phyloP scores from a whole-genome alignment of 2,113 vertebrate species.

The Stegastes partitus region DNA sequence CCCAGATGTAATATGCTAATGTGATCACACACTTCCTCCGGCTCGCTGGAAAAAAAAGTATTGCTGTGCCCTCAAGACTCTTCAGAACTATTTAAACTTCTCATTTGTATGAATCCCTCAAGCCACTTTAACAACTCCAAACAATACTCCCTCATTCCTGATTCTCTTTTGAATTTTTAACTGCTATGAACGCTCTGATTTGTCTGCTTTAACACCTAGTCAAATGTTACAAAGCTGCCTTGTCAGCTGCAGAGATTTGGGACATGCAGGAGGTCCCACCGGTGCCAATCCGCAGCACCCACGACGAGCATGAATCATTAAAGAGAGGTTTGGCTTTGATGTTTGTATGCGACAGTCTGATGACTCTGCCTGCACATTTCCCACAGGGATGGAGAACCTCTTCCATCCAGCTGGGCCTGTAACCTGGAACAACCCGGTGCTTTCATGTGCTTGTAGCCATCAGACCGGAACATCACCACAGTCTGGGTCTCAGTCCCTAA shows the following conservation, averaged over 20 bases:
- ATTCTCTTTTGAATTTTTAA: conserved; percentile 21
- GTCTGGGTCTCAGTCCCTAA: neutral
- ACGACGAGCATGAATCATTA: conserved; percentile 56
- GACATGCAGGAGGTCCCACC: conserved; percentile 7
- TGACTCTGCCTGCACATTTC: conserved; percentile 31
- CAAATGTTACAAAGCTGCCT: conserved; percentile 42
- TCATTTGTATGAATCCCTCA: conserved; percentile 34
- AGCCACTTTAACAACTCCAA: conserved; percentile 12
- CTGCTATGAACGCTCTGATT: neutral
- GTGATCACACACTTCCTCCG: conserved; percentile 16
- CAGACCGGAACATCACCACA: conserved; percentile 10
- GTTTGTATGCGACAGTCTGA: conserved; percentile 55
- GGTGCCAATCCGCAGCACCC: conserved; percentile 8
- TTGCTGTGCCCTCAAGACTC: neutral
- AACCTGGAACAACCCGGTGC: conserved; percentile 26
- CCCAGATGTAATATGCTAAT: conserved; percentile 42
- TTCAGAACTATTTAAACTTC: conserved; percentile 34
- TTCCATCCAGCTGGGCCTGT: conserved; percentile 50
- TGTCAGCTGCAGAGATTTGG: conserved; percentile 21
- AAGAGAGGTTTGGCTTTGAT: conserved; percentile 66
- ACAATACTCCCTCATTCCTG: conserved; percentile 18
- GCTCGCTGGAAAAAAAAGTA: conserved; percentile 33
- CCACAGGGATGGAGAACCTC: conserved; percentile 32
- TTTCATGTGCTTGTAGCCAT: conserved; percentile 31
- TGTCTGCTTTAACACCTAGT: conserved; percentile 20